phyloP scores from a whole-genome alignment of 2,888 invertebrate species.

The Chloroclystis v-ata region DNA sequence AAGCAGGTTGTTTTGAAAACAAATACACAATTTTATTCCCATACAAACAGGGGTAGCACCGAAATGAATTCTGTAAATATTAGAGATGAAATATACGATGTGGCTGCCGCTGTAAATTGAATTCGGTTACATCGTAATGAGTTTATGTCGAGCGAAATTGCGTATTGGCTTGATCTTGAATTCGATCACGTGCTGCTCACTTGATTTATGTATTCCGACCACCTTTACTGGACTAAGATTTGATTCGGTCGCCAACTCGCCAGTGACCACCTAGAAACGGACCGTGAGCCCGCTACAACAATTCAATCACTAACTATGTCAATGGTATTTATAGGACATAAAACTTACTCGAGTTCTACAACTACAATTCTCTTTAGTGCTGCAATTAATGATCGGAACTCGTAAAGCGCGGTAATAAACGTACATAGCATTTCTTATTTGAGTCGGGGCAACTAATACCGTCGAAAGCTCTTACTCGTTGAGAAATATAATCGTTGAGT shows the following conservation, averaged over 20 bases:
- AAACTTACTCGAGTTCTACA: conserved; percentile 37
- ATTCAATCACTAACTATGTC: conserved; percentile 43
- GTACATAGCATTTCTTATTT: conserved; percentile 31
- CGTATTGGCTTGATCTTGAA: conserved; percentile 69
- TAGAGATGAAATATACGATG: conserved; percentile 68
- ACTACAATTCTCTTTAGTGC: conserved; percentile 40
- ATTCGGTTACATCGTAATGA: conserved; percentile 74
- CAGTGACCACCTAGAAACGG: conserved; percentile 30
- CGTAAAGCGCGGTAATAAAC: conserved; percentile 36
- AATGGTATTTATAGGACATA: conserved; percentile 33
- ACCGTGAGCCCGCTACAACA: conserved; percentile 35
- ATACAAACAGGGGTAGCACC: conserved; percentile 43
- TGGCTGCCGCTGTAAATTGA: conserved; percentile 66
- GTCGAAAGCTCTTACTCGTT: conserved; percentile 9
- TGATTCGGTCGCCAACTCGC: no score
- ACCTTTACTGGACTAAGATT: conserved; percentile 63
- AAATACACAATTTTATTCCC: conserved; percentile 40
- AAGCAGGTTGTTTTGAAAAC: conserved; percentile 28
- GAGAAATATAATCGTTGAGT: not conserved
- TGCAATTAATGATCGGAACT: conserved; percentile 41
- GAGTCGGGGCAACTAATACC: conserved; percentile 14
- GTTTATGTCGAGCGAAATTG: conserved; percentile 62
- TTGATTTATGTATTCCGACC: conserved; percentile 72
- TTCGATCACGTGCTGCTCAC: conserved; percentile 68
- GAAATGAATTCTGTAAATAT: conserved; percentile 51